A percentile compares a stretch with the other conserved stretches of the same genome.
phyloP scores from a whole-genome alignment of 2,888 invertebrate genomes.

The Harpalus rubripes region DNA sequence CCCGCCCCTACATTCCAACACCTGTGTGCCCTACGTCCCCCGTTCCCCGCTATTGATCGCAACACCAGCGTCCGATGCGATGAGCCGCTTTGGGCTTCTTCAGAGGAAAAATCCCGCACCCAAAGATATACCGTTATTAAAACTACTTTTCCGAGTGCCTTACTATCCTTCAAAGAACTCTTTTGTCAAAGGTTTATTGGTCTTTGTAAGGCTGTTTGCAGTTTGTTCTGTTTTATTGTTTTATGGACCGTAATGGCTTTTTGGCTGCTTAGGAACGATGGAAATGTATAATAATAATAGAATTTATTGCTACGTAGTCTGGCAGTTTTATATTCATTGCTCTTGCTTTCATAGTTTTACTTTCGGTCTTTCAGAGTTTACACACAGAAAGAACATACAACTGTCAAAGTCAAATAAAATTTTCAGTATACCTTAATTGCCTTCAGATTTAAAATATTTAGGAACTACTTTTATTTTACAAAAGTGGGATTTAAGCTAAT shows the following conservation, averaged over 20 bases:
- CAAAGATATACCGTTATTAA: slow-evolving; percentile 64
- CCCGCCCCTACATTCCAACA: not conserved
- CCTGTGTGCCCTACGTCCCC: not conserved
- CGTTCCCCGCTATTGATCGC: not conserved
- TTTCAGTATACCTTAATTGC: too few species aligned
- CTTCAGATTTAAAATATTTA: too few species aligned
- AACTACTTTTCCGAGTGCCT: slow-evolving; percentile 52
- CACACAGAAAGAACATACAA: too few species aligned
- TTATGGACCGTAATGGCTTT: slow-evolving; percentile 57
- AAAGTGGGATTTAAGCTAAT: too few species aligned
- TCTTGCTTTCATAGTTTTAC: slow-evolving; percentile 17
- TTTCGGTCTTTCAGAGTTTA: not conserved
- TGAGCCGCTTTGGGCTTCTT: not conserved
- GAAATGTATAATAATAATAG: slow-evolving; percentile 7
- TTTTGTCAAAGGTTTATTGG: slow-evolving; percentile 57
- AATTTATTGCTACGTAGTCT: slow-evolving; percentile 13
- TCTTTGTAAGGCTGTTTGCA: slow-evolving; percentile 35
- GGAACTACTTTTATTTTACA: too few species aligned
- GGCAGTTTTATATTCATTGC: slow-evolving; percentile 41
- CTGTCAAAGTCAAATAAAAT: too few species aligned
- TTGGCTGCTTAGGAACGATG: slow-evolving; percentile 6
- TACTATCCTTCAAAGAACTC: slow-evolving; percentile 52
- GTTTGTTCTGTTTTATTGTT: slow-evolving; percentile 60
- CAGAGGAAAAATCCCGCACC: not conserved
- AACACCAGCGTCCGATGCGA: too few species aligned